phyloP scores from a whole-genome alignment of 2,888 invertebrate species.

The Neria commutata region DNA sequence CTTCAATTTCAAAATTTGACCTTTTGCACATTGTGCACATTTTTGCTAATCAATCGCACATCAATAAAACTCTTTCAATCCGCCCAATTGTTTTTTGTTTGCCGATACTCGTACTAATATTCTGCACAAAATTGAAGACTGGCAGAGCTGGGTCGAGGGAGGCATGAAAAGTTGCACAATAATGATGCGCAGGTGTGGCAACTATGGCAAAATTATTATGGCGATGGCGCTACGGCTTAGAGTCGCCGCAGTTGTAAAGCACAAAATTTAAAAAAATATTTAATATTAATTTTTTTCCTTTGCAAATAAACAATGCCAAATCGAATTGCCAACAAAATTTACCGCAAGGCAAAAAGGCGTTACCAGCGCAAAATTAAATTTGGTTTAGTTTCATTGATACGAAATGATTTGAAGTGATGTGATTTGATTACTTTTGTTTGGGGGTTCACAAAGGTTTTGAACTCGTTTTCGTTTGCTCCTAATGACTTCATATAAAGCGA shows the following conservation, averaged over 20 bases:
- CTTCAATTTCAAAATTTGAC: not conserved
- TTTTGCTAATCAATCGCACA: conserved; percentile 4
- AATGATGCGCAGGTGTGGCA: conserved; percentile 9
- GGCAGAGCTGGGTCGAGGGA: too few relatives aligned
- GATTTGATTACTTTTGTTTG: conserved; percentile 9
- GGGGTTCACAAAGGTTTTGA: conserved; percentile 4
- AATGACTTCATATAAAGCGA: conserved; percentile 12
- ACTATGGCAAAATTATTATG: not conserved
- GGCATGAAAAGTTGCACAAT: conserved; percentile 5
- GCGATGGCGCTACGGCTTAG: too few relatives aligned
- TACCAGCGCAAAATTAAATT: conserved; percentile 2
- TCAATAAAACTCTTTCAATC: not conserved
- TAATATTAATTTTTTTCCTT: not conserved
- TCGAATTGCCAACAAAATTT: conserved; percentile 15
- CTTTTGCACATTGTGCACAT: not conserved
- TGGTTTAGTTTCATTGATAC: conserved; percentile 8
- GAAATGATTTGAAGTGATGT: conserved; percentile 5
- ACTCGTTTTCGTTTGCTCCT: conserved; percentile 1
- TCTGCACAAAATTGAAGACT: too few relatives aligned
- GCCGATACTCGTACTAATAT: too few relatives aligned
- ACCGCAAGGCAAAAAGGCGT: conserved; percentile 12
- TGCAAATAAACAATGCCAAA: conserved; percentile 15
- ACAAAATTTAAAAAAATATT: not conserved
- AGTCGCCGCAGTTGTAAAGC: too few relatives aligned
- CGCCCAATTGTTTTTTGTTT: too few relatives aligned